Evolutionary conservation across 2,797 vertebrate genomes (phyloP), one percentile per base, ranked within the genome.

Genomic region (Aratinga solstitialis): DNA sequence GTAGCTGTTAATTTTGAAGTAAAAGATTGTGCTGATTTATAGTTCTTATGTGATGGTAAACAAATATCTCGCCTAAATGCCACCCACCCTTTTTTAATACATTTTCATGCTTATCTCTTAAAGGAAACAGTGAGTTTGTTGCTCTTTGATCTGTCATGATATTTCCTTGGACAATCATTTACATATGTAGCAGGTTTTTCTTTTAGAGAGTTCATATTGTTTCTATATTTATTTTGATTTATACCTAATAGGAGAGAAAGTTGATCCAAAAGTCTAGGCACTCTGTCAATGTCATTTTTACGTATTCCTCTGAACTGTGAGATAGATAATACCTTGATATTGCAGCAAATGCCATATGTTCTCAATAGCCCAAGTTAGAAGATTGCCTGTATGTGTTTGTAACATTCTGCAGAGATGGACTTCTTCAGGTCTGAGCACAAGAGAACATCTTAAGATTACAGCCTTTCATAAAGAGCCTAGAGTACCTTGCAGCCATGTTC

Each of bases 141-240:
- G 40, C n/a, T 91, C 75, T 94, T 94, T 94, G 69, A 86, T 95
- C 72, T 96, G 87, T 86, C 82, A 50, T 61, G 50, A 50, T 10
- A 11, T 73, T 92, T 95, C 80, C 48, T 88, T 92, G 19, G 47
- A 21, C 83, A 71, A 47, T 77, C 40, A 27, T 88, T 92, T 89
- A 76, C 74, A 16, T 73, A 29, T 74, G 83, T 74, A 82, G 42
- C 20, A 56, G 8, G 8, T 93, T 93, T 94, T 94, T 58, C 30
- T 86, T 84, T 66, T 36, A 63, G 56, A 45, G 34, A 66, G 29
- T 90, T 89, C 15, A 38, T 87, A 36, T 51, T 74, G 36, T 80
- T 94, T 94, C 84, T 81, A 2, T 90, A 81, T 91, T 91, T 94
- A 45, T 77, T 88, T 90, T 87, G 74, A 87, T 87, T 93, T 93